Conservation (phyloP, 2,113 vertebrate genomes). For the Panthera leo region DNA sequence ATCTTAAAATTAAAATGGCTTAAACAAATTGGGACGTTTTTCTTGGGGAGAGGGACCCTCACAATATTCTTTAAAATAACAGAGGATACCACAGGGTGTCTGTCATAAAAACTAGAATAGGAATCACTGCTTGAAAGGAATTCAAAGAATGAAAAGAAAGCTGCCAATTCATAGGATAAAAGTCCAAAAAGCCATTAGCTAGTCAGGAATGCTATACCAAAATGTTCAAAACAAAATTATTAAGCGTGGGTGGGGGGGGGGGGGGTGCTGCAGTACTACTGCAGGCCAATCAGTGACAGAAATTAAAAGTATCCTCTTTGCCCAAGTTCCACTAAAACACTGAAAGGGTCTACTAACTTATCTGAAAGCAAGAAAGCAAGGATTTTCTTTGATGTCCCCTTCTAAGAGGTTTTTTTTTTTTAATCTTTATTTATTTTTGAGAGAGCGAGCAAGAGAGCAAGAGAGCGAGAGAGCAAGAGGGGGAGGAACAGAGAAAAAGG, state of each 20-base stretch:
- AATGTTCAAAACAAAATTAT: slow-evolving; percentile 53
- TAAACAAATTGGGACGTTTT: neutral
- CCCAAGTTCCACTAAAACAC: neutral
- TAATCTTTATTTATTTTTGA: no score
- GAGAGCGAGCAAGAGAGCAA: no score
- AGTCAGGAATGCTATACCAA: slow-evolving; percentile 18
- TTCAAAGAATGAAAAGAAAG: slow-evolving; percentile 66
- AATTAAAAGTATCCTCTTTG: neutral
- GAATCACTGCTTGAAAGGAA: slow-evolving; percentile 56
- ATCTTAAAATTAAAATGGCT: slow-evolving; percentile 36
- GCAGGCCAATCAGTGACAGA: neutral
- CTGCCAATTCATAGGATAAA: slow-evolving; percentile 34
- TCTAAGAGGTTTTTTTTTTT: neutral
- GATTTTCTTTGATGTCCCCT: neutral
- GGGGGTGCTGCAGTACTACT: neutral
- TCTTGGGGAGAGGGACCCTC: neutral
- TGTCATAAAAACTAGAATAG: slow-evolving; percentile 47
- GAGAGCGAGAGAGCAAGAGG: no score
- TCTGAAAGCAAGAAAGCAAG: neutral
- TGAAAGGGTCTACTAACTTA: neutral
- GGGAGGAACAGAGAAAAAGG: no score
- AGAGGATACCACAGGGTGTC: slow-evolving; percentile 30
- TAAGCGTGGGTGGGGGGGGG: neutral
- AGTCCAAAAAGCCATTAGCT: slow-evolving; percentile 34
- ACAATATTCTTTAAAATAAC: slow-evolving; percentile 43